Base-by-base conservation (phyloP, 2,888 invertebrate species). In the Tiphia femorata region DNA sequence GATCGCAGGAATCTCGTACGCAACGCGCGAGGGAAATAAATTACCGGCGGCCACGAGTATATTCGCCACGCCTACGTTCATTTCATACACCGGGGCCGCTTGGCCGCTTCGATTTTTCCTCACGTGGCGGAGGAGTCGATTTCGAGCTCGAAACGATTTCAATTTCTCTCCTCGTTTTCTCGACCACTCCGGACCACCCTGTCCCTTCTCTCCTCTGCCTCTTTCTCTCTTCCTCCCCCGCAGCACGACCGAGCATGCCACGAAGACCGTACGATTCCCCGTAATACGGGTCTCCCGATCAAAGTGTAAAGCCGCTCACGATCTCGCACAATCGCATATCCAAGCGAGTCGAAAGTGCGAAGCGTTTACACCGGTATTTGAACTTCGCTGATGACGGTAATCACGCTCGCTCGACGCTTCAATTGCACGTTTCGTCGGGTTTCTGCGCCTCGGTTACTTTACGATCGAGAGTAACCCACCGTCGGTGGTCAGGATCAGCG, bases 321-420 rank as follows among this genome's bases (percentile, higher is more conserved):
- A 72, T 70, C 72, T 66, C 72, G 64, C 56, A 69, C 70, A 70
- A 72, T 70, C 70, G 70, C 70, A 70, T 70, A 72, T 72, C 72
- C 64, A 54, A 72, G 68, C 62, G 68, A 70, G 69, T 71, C 71
- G 71, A 79, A 78, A 75, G 76, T 72, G 77, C 73, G 77, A 76
- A 75, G 74, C 79, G 70, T 70, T 78, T 73, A 75, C 72, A 75
- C 75, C 70, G 72, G 77, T 76, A 76, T 79, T 79, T 77, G 78
- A 78, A 79, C 77, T 77, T 77, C 69, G 62, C 64, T 78, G 79
- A 79, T 79, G 78, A 79, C 77, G 77, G 79, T 79, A 79, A 78
- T 79, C 76, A 76, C 66, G 72, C 66, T 64, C 70, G 61, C 65
- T 66, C 63, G 70, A 68, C 69, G 69, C 74, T 74, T 73, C 76